Conservation (phyloP, 2,113 vertebrate genomes). For the Thalassarche chlororhynchos region DNA sequence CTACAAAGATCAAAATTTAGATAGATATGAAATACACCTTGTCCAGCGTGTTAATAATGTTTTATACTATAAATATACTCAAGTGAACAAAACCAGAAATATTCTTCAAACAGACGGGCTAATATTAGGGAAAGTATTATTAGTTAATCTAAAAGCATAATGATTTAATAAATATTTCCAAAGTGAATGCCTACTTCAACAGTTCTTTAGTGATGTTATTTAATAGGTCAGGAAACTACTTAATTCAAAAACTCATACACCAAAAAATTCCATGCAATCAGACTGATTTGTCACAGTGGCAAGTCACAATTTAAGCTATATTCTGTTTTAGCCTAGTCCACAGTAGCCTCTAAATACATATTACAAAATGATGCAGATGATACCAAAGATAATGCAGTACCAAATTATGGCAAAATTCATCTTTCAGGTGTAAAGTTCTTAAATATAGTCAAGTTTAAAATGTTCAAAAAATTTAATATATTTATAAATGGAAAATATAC, state of each 20-base stretch:
- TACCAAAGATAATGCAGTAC: neutral
- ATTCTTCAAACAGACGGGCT: neutral
- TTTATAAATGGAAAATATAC: neutral
- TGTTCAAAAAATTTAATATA: neutral
- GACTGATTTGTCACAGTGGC: neutral
- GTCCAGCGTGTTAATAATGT: neutral
- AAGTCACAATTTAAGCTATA: conserved; percentile 1
- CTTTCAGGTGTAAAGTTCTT: neutral
- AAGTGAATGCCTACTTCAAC: neutral
- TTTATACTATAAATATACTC: neutral
- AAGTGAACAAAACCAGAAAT: neutral
- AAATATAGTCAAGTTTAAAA: neutral
- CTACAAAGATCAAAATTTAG: neutral
- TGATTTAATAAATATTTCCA: neutral
- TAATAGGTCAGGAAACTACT: conserved; percentile 16
- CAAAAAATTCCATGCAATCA: conserved; percentile 13
- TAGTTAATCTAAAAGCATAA: neutral
- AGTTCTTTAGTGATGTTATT: neutral
- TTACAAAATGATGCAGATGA: neutral
- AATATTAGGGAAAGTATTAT: neutral
- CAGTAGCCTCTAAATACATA: neutral
- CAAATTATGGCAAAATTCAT: neutral
- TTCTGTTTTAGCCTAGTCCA: neutral
- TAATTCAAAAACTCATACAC: conserved; percentile 29
- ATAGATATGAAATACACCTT: neutral